phyloP scores from a whole-genome alignment of 2,888 invertebrate genomes.

The Agonopterix alstromeriana region DNA sequence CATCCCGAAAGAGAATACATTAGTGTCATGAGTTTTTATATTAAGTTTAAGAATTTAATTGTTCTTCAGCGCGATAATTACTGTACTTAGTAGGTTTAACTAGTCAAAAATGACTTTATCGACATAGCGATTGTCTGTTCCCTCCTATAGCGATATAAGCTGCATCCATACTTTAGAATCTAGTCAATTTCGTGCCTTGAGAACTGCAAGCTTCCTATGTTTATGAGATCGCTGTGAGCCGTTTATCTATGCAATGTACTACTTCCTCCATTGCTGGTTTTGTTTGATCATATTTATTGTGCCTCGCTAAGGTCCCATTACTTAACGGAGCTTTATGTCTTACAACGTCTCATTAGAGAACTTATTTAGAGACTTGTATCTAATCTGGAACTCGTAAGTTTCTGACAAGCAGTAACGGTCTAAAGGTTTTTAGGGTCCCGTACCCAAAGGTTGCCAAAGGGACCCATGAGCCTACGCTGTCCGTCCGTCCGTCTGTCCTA shows the following conservation, averaged over 20 bases:
- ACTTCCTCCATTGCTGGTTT: slow-evolving; percentile 58
- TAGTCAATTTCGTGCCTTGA: slow-evolving; percentile 54
- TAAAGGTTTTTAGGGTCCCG: neutral
- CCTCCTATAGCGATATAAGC: too few species aligned
- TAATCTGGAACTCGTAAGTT: slow-evolving; percentile 2
- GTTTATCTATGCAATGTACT: slow-evolving; percentile 65
- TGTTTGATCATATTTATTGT: slow-evolving; percentile 66
- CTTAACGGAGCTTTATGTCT: slow-evolving; percentile 44
- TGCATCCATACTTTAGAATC: slow-evolving; percentile 10
- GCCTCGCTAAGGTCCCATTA: slow-evolving; percentile 44
- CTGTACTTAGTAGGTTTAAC: too few species aligned
- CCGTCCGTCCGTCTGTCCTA: too few species aligned
- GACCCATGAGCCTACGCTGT: too few species aligned
- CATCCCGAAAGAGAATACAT: too few species aligned
- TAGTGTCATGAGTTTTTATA: too few species aligned
- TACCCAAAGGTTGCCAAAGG: too few species aligned
- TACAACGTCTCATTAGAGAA: slow-evolving; percentile 52
- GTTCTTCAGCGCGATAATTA: too few species aligned
- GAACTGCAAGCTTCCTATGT: slow-evolving; percentile 44
- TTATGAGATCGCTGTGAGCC: slow-evolving; percentile 44
- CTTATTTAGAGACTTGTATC: slow-evolving; percentile 19
- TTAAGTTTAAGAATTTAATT: too few species aligned
- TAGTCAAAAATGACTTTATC: too few species aligned
- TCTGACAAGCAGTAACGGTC: neutral
- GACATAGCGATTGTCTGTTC: too few species aligned